Base-by-base conservation (phyloP, 1,140 invertebrate species). In the Leptopilina clavipes region DNA sequence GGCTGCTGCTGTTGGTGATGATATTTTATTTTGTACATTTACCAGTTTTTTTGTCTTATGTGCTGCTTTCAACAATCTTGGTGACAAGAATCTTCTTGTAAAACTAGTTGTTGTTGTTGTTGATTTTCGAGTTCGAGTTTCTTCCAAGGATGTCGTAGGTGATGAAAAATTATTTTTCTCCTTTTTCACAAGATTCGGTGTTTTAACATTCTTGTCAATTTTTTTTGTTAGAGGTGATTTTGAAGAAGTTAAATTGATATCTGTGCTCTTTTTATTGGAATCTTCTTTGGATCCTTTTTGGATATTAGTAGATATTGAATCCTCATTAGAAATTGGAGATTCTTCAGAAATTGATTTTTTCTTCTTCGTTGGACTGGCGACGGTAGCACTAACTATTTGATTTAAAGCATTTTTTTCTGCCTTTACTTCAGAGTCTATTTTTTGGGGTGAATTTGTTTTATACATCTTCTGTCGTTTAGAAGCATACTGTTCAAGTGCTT, bases 401-500 rank as follows among this genome's bases (percentile, higher is more conserved):
- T 18, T 56, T 40, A 76, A 37, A n/a, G 6, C 40, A 31, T 31
- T 31, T 48, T 56, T 71, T 19, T 78, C 22, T 75, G 45, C 48
- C 43, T 48, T 71, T 10, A 17, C 18, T 9, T 52, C 52, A 22
- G 14, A 17, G 43, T 45, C 52, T 10, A 22, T 14, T 31, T 65
- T 65, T 6, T 44, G 5, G 1, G 79, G 72, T n/a, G 75, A 9
- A 48, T 84, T 83, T 14, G 76, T 78, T 76, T 83, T 88, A 8
- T 80, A 77, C 1, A 85, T 71, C 54, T 88, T 87, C 19, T 88
- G 87, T 5, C 84, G 77, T 71, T 89, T 89, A 10, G 82, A 80
- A 31, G 82, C 84, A 43, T 73, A 82, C 43, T 90, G 87, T 31
- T 90, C 89, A 3, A 88, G 84, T 1, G 89, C 90, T 72, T 89